Conservation (phyloP, 2,113 vertebrate species). For the Chrysemys picta region DNA sequence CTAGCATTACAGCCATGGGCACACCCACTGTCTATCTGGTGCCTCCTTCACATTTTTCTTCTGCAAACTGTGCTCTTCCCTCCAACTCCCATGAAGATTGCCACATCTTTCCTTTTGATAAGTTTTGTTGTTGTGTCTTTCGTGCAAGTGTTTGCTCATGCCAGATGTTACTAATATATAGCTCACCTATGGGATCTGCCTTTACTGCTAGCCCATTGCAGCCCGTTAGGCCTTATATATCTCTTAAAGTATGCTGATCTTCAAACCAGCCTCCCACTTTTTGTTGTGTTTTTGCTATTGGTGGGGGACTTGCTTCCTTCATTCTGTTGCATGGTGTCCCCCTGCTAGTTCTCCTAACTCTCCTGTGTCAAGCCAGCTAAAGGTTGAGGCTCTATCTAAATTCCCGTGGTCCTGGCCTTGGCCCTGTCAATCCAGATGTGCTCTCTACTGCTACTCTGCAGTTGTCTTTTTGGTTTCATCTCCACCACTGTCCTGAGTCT, state of each 20-base stretch:
- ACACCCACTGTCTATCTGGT: not conserved
- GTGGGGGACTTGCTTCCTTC: not conserved
- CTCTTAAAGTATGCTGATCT: not conserved
- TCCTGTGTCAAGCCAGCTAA: not conserved
- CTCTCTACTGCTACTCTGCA: too few species aligned
- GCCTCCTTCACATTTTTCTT: not conserved
- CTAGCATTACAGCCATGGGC: slow-evolving; percentile 43
- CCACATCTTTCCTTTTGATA: not conserved
- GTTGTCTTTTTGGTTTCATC: too few species aligned
- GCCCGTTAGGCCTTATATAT: not conserved
- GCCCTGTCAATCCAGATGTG: too few species aligned
- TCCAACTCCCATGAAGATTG: slow-evolving; percentile 22
- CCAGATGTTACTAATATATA: not conserved
- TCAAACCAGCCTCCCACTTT: not conserved
- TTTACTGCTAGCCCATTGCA: not conserved
- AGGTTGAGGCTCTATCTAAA: too few species aligned
- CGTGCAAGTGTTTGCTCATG: not conserved
- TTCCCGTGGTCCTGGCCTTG: too few species aligned
- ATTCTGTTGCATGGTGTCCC: not conserved
- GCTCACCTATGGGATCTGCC: not conserved
- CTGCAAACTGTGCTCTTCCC: not conserved
- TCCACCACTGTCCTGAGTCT: too few species aligned
- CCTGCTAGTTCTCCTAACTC: not conserved
- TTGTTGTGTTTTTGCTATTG: not conserved
- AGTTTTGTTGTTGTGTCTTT: not conserved